A percentile compares a stretch with the other conserved stretches of the same genome.
phyloP scores from a whole-genome alignment of 1,140 invertebrate species.

The Lucilia cuprina region DNA sequence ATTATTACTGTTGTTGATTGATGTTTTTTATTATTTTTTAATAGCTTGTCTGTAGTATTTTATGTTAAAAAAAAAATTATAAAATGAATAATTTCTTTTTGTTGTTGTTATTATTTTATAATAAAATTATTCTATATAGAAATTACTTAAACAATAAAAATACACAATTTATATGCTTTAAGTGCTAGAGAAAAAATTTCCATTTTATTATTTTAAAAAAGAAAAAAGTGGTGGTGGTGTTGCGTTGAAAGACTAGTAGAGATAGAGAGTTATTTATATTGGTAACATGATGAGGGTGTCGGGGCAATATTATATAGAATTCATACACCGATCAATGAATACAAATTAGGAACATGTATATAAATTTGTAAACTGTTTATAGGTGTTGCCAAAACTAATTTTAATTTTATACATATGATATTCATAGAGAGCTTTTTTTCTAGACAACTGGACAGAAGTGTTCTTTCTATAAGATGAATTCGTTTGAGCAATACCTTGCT shows the following conservation, averaged over 20 bases:
- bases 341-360: constrained; percentile 35
- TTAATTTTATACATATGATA: too few species aligned
- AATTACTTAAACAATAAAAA: not conserved
- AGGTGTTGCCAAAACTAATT: too few species aligned
- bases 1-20: constrained; percentile 40
- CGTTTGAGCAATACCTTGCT: too few species aligned
- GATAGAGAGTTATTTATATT: not conserved
- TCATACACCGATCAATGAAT: constrained; percentile 36
- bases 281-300: not conserved
- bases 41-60: constrained; percentile 3
- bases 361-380: too few species aligned
- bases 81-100: not conserved
- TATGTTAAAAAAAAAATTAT: not conserved
- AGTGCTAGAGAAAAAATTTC: not conserved
- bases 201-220: not conserved
- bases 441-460: too few species aligned
- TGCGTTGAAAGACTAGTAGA: not conserved
- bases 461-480: too few species aligned
- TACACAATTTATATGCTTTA: not conserved
- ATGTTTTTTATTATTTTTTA: constrained; percentile 41
- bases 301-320: not conserved
- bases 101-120: not conserved
- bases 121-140: not conserved
- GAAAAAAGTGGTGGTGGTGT: not conserved
- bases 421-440: too few species aligned